phyloP scores from a whole-genome alignment of 2,888 invertebrate genomes.

The Empis stercorea region DNA sequence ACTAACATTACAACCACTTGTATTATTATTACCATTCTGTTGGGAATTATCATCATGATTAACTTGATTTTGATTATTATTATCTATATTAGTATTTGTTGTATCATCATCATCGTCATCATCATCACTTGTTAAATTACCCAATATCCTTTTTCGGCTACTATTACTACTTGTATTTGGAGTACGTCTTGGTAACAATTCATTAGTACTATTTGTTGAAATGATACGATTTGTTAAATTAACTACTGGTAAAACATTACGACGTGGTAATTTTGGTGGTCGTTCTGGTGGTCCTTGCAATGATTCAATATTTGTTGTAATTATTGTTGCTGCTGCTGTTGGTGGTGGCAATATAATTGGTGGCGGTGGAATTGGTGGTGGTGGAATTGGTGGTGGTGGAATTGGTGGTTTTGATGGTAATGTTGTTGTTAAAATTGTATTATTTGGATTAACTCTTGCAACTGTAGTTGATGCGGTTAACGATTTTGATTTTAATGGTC shows the following conservation, averaged over 20 bases:
- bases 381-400: neutral
- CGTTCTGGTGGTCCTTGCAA: conserved; percentile 6
- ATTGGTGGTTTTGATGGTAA: conserved; percentile 6
- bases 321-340: neutral
- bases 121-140: conserved; percentile 7
- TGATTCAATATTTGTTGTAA: neutral
- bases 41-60: conserved; percentile 5
- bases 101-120: conserved; percentile 6
- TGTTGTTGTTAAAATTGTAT: conserved; percentile 14
- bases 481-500: neutral
- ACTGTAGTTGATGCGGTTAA: conserved; percentile 12
- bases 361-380: too few species aligned
- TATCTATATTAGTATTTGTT: conserved; percentile 1
- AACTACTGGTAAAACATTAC: neutral
- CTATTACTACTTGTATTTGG: neutral
- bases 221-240: conserved; percentile 15
- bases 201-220: conserved; percentile 19
- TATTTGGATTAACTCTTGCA: conserved; percentile 13
- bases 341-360: too few species aligned
- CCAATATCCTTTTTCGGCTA: conserved; percentile 1
- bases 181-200: conserved; percentile 11
- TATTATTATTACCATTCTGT: conserved; percentile 1
- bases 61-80: neutral
- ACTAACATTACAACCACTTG: neutral
- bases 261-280: conserved; percentile 3